Conservation (phyloP, 2,888 invertebrate genomes). For the Diaperis boleti region DNA sequence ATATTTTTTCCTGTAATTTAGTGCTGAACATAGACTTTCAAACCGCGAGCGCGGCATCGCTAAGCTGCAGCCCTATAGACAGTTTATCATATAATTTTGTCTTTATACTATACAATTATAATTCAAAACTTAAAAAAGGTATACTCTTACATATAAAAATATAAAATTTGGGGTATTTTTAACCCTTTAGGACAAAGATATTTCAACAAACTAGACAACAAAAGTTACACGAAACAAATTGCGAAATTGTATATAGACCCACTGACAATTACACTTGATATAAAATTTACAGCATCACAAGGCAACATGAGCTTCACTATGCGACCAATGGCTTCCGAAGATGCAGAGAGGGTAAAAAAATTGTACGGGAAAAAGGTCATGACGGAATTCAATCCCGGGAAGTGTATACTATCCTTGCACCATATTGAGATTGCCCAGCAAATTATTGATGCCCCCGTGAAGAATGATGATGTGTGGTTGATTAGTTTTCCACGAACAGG, state of each 20-base stretch:
- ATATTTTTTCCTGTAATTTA: no score
- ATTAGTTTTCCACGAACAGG: slow-evolving; percentile 92
- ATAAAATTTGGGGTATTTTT: no score
- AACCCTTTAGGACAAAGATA: no score
- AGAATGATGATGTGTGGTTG: slow-evolving; percentile 85
- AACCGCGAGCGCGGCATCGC: no score
- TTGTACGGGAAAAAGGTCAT: slow-evolving; percentile 79
- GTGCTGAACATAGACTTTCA: no score
- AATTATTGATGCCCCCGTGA: slow-evolving; percentile 78
- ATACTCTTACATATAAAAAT: no score
- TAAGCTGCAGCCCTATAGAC: no score
- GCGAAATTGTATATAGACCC: slow-evolving; percentile 11
- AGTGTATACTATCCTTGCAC: slow-evolving; percentile 77
- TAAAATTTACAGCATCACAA: background rate
- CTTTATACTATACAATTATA: no score
- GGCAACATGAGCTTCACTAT: slow-evolving; percentile 34
- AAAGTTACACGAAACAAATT: no score
- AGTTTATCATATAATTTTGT: no score
- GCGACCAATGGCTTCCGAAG: slow-evolving; percentile 47
- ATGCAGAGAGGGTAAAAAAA: slow-evolving; percentile 70
- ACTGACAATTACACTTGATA: background rate
- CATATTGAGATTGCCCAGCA: slow-evolving; percentile 77
- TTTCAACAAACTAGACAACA: no score
- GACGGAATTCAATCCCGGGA: slow-evolving; percentile 79
- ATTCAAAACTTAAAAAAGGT: no score